Conservation (phyloP, 1,140 invertebrate genomes). For the Panagrolaimus sp. region DNA sequence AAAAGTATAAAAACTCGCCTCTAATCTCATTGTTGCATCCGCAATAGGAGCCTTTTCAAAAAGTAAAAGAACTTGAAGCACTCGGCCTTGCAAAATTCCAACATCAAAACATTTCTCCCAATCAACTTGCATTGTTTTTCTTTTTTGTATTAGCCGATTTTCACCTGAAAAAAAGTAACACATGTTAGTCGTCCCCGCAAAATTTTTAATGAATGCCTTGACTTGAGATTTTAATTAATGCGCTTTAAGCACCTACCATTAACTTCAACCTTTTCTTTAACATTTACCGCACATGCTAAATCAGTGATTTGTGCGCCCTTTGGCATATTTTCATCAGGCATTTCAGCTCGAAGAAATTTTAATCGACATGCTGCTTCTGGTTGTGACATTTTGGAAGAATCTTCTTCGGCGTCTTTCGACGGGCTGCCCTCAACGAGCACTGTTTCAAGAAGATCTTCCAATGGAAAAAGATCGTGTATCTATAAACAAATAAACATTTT, state of each 20-base stretch:
- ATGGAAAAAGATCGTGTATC: constrained; percentile 49
- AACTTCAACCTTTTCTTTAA: constrained; percentile 59
- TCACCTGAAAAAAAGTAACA: constrained; percentile 44
- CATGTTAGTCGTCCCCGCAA: too few species aligned
- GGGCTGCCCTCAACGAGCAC: constrained; percentile 26
- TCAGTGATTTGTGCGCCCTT: constrained; percentile 44
- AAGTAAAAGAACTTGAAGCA: constrained; percentile 53
- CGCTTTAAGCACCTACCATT: constrained; percentile 43
- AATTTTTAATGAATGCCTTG: too few species aligned
- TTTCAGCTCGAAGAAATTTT: constrained; percentile 53
- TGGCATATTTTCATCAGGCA: constrained; percentile 53
- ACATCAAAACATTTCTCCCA: constrained; percentile 60
- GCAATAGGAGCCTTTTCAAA: constrained; percentile 52
- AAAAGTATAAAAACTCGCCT: constrained; percentile 37
- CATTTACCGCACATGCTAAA: constrained; percentile 53
- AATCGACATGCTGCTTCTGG: constrained; percentile 48
- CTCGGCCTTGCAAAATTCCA: constrained; percentile 51
- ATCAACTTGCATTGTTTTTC: constrained; percentile 56
- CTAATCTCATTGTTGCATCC: constrained; percentile 58
- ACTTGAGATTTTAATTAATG: too few species aligned
- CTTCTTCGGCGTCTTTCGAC: constrained; percentile 7
- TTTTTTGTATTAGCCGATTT: constrained; percentile 58
- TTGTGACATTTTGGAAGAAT: constrained; percentile 14
- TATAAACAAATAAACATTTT: constrained; percentile 24
- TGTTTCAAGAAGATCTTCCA: constrained; percentile 47